Conservation (phyloP, 2,797 vertebrate species). For the Rhinella marina region DNA sequence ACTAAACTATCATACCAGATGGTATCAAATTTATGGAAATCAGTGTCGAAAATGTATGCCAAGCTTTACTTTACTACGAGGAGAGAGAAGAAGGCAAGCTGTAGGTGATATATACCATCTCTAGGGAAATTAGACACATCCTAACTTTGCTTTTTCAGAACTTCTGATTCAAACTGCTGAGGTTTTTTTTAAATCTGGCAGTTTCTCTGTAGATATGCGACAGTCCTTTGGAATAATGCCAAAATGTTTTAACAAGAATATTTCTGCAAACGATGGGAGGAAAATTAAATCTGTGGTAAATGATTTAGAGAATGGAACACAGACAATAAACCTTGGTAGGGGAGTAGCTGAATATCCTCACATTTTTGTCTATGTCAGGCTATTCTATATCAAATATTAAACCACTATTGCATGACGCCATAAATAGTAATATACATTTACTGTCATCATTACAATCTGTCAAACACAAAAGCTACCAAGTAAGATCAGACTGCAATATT, state of each 20-base stretch:
- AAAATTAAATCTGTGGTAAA: constrained; percentile 39
- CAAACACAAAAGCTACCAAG: background rate
- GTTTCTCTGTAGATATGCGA: background rate
- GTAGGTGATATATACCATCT: constrained; percentile 54
- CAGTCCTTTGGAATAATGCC: constrained; percentile 36
- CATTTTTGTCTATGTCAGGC: background rate
- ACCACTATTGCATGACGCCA: background rate
- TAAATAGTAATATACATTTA: constrained; percentile 33
- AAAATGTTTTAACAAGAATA: constrained; percentile 52
- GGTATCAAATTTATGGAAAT: constrained; percentile 46
- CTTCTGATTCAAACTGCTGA: constrained; percentile 49
- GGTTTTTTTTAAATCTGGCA: constrained; percentile 10
- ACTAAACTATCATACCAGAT: constrained; percentile 18
- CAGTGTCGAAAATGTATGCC: constrained; percentile 31
- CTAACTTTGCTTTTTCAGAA: constrained; percentile 46
- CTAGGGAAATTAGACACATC: constrained; percentile 10
- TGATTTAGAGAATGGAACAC: constrained; percentile 15
- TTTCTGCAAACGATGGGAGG: constrained; percentile 42
- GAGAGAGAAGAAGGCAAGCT: constrained; percentile 37
- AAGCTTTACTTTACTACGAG: constrained; percentile 49
- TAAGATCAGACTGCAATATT: constrained; percentile 1
- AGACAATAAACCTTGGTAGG: constrained; percentile 29
- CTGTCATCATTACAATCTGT: constrained; percentile 16
- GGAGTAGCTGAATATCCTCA: background rate
- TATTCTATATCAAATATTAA: background rate